Conservation (phyloP, 2,888 invertebrate species). For the Tenthredo livida region DNA sequence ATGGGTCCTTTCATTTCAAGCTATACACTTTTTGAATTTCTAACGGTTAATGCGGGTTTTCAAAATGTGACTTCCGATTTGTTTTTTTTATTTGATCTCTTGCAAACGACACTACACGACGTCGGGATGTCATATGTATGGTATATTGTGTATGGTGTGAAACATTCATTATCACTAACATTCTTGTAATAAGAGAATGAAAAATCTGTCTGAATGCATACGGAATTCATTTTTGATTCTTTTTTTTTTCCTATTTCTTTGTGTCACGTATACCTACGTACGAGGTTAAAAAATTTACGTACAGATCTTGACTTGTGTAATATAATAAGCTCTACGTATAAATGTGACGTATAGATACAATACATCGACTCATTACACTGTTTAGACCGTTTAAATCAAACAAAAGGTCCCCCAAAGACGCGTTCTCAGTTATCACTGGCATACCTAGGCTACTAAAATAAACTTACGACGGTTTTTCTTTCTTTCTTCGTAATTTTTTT, state of each 20-base stretch:
- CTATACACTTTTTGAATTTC: constrained; percentile 16
- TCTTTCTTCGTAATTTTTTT: neutral
- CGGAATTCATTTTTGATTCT: neutral
- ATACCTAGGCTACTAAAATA: neutral
- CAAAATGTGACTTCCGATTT: neutral
- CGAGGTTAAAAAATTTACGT: neutral
- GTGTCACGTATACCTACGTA: neutral
- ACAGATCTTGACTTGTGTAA: neutral
- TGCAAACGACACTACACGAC: too few relatives aligned
- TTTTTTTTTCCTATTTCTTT: neutral
- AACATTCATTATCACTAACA: too few relatives aligned
- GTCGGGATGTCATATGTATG: neutral
- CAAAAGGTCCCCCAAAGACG: neutral
- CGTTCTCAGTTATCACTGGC: neutral
- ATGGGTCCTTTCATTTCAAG: neutral
- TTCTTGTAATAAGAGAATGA: neutral
- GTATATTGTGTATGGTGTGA: too few relatives aligned
- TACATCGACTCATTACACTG: neutral
- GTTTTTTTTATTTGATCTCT: neutral
- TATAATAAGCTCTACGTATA: neutral
- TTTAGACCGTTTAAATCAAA: neutral
- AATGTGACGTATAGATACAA: neutral
- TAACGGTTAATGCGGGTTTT: neutral
- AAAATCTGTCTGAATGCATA: neutral
- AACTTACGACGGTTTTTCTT: neutral